Percentiles rank a stretch among this genome's conserved stretches.
Conservation (phyloP, 2,113 vertebrate genomes). For the Stigmatopora nigra region DNA sequence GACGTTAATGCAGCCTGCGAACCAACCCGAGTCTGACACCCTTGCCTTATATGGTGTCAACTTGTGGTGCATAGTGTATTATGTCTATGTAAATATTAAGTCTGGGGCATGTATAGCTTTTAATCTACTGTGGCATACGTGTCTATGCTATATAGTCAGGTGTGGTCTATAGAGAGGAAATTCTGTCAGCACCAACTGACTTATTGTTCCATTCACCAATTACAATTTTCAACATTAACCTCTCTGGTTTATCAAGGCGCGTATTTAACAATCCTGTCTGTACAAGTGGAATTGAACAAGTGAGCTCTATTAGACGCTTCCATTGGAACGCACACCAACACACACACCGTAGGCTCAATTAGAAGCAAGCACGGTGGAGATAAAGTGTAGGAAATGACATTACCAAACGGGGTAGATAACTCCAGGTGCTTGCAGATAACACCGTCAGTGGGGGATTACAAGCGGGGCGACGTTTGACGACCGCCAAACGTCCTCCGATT, state of each 20-base stretch:
- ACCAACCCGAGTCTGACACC: no score
- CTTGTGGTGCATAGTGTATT: no score
- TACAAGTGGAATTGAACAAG: conserved; percentile 26
- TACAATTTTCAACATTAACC: conserved; percentile 23
- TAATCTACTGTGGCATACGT: no score
- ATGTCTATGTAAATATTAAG: no score
- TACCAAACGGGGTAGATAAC: conserved; percentile 23
- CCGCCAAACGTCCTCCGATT: conserved; percentile 34
- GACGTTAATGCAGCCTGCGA: no score
- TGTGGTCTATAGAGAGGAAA: no score
- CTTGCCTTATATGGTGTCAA: no score
- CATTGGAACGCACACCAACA: conserved; percentile 20
- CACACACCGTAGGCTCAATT: conserved; percentile 28
- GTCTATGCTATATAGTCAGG: no score
- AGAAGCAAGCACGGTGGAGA: conserved; percentile 31
- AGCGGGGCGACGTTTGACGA: conserved; percentile 30
- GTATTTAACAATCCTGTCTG: conserved; percentile 20
- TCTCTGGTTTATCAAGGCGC: background rate
- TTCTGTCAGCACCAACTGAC: background rate
- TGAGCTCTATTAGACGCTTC: conserved; percentile 22
- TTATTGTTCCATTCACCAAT: conserved; percentile 2
- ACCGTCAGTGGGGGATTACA: conserved; percentile 28
- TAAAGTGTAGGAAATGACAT: conserved; percentile 41
- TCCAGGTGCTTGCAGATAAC: conserved; percentile 38
- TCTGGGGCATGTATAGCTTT: no score